These are phyloP conservation scores for Galemys pyrenaicus DNA, from an alignment of 2,113 vertebrate species.

Conservation along the genomic window DNA sequence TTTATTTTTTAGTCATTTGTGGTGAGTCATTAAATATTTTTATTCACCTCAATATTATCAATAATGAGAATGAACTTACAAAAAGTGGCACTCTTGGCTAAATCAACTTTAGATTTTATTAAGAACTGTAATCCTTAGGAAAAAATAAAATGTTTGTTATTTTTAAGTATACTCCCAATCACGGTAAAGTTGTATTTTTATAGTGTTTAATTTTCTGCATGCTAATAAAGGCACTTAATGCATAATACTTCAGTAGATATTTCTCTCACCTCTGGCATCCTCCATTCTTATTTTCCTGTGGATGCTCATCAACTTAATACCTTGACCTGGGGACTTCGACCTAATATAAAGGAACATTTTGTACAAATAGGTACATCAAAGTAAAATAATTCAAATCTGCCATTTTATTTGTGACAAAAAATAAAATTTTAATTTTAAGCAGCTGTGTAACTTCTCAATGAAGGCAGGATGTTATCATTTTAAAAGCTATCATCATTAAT, in stretches of 20 bases:
- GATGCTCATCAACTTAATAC: background rate
- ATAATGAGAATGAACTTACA: slow-evolving; percentile 35
- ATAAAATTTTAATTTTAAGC: too few relatives aligned
- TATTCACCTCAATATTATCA: slow-evolving; percentile 32
- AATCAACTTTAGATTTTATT: background rate
- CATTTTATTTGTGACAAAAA: slow-evolving; percentile 46
- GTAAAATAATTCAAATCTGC: slow-evolving; percentile 40
- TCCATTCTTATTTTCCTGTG: background rate
- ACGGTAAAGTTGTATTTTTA: background rate
- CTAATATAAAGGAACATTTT: background rate
- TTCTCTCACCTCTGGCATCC: background rate
- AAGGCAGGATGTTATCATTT: background rate
- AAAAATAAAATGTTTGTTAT: background rate
- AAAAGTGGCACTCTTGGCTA: background rate
- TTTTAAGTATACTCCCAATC: slow-evolving; percentile 4
- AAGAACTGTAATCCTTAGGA: background rate
- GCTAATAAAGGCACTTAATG: background rate
- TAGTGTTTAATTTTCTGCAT: background rate
- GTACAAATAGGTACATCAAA: slow-evolving; percentile 36
- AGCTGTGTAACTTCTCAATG: background rate
- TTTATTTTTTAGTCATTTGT: slow-evolving; percentile 48
- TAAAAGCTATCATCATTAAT: background rate
- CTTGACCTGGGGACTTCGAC: background rate
- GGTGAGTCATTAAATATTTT: slow-evolving; percentile 31
- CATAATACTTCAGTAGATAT: background rate